Base-by-base conservation (phyloP, 2,797 vertebrate species). In the Macropodus opercularis region DNA sequence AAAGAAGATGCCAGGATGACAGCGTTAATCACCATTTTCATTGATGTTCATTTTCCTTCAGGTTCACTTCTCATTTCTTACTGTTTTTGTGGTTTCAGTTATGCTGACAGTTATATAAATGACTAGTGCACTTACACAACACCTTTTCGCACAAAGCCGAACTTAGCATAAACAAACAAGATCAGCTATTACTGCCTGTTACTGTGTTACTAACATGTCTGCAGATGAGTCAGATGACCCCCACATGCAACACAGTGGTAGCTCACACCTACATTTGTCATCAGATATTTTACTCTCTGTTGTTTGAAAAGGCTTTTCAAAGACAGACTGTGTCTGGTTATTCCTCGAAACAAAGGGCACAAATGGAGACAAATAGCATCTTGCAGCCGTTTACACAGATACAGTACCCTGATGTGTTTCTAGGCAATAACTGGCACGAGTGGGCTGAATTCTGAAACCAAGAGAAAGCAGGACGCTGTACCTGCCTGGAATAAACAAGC, bases 31-130 rank as follows among this genome's bases (percentile, higher is more conserved):
- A 61, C 11, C 4, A 13, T 58, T 53, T 58, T 64, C 22, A 29
- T 18, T 59, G 26, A 61, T 77, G 39, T 56, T 59, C 50, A 46
- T 49, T 48, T 11, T 21, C 35, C 39, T 57, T 40, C 17, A 17
- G 31, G 70, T 72, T 63, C 58, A 61, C 57, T 57, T 47, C 53
- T 65, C 35, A 57, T 24, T 55, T 72, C 21, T 56, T 72, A 31
- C n/a, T 26, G 29, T 47, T 46, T 67, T 22, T 62, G 27, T 63
- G 35, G 55, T 69, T 66, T 74, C 49, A 41, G 1, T 47, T 55
- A 68, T 5, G 24, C 48, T 63, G 55, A 36, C 49, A 63, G 64
- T 72, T 69, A 74, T 26, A 62, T 65, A 72, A 77, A 79, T 35
- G 7, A 43, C 58, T 51, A 35, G 23, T 22, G 21, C 47, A 75